Percentiles rank a stretch among this genome's conserved stretches.
phyloP scores from a whole-genome alignment of 2,113 vertebrate species.

The Vanacampus margaritifer region DNA sequence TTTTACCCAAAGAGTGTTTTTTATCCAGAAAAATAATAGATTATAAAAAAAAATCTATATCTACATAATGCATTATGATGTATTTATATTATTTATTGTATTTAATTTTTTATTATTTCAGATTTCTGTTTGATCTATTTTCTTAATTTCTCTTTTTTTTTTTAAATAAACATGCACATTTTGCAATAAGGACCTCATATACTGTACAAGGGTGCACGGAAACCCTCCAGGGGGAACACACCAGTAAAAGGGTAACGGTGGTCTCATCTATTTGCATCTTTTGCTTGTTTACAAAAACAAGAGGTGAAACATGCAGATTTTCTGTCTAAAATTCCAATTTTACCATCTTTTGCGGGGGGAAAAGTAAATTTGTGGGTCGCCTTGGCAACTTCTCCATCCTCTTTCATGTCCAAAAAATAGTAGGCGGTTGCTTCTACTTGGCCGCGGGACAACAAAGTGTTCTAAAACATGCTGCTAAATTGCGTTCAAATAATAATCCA shows the following conservation, averaged over 20 bases:
- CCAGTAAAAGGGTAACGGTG: neutral
- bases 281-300: neutral
- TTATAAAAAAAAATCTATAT: no score
- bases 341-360: neutral
- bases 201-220: neutral
- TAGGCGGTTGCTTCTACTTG: neutral
- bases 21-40: no score
- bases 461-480: neutral
- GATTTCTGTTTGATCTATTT: no score
- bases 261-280: neutral
- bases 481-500: constrained; percentile 21
- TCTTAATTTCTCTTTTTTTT: no score
- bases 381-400: neutral
- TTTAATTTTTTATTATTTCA: no score
- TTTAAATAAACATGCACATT: no score
- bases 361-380: neutral
- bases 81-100: no score
- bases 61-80: no score
- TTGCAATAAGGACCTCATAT: neutral
- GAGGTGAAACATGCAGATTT: neutral
- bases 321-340: neutral
- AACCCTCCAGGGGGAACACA: neutral
- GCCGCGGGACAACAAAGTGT: neutral
- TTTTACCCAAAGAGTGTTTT: neutral
- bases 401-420: neutral